Conservation (phyloP, 37 sponge, comb jelly and placozoan species). For the Oopsacas minuta region DNA sequence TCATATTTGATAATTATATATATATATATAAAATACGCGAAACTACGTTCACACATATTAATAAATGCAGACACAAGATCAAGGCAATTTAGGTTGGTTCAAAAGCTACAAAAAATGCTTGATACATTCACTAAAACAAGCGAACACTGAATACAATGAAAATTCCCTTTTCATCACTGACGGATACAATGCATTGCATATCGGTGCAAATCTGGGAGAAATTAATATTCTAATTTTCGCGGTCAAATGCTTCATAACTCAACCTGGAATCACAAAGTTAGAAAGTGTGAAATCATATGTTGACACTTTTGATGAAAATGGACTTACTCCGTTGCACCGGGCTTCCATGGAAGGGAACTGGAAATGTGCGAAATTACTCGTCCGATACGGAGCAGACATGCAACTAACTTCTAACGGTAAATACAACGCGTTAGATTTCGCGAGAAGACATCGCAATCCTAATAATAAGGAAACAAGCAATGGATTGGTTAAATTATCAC, state of each 20-base stretch:
- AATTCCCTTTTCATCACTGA: not conserved
- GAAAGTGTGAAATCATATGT: not conserved
- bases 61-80: not conserved
- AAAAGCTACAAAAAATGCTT: not conserved
- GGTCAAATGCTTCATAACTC: not conserved
- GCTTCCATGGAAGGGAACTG: not conserved
- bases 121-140: not conserved
- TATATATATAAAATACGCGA: too few relatives aligned
- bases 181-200: not conserved
- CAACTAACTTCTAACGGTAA: not conserved
- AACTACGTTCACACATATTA: too few relatives aligned
- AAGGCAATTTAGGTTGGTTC: not conserved
- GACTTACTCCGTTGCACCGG: not conserved
- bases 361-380: not conserved
- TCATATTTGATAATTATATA: too few relatives aligned
- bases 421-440: not conserved
- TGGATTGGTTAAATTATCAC: not conserved
- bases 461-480: not conserved
- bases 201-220: not conserved
- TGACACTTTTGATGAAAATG: not conserved
- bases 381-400: not conserved
- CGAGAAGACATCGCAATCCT: not conserved
- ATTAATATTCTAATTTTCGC: not conserved
- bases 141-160: not conserved
- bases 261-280: not conserved